Conservation (phyloP, 2,888 invertebrate genomes). For the Trilocha varians region DNA sequence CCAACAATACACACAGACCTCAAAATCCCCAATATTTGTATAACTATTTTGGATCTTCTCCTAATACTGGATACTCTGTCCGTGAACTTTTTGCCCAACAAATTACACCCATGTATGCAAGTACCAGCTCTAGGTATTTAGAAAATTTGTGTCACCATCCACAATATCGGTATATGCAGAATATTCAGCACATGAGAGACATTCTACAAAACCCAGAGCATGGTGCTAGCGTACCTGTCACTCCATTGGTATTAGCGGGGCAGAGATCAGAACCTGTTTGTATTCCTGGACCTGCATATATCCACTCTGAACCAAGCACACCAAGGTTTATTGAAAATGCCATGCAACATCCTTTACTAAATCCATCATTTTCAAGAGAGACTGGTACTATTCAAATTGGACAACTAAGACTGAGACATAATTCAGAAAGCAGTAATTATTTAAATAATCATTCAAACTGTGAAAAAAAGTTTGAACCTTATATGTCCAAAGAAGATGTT, state of each 20-base stretch:
- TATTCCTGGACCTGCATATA: slow-evolving; percentile 22
- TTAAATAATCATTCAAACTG: slow-evolving; percentile 8
- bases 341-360: slow-evolving; percentile 57
- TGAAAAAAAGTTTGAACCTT: slow-evolving; percentile 54
- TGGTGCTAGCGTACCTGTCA: slow-evolving; percentile 31
- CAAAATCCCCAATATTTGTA: slow-evolving; percentile 9
- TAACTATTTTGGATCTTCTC: slow-evolving; percentile 4
- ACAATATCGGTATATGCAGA: slow-evolving; percentile 41
- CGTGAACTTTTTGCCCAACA: slow-evolving; percentile 42
- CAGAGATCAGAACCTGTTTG: slow-evolving; percentile 7
- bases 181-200: slow-evolving; percentile 20
- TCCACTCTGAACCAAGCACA: slow-evolving; percentile 23
- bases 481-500: slow-evolving; percentile 65
- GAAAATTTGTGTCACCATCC: slow-evolving; percentile 54
- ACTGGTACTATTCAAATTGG: slow-evolving; percentile 9
- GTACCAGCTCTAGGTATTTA: slow-evolving; percentile 44
- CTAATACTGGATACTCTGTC: slow-evolving; percentile 25
- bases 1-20: slow-evolving; percentile 13
- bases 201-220: slow-evolving; percentile 21
- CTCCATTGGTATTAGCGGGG: slow-evolving; percentile 20
- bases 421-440: neutral
- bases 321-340: slow-evolving; percentile 52
- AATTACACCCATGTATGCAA: slow-evolving; percentile 40
- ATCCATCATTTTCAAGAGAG: slow-evolving; percentile 18
- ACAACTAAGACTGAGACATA: slow-evolving; percentile 11